Evolutionary conservation across 2,888 invertebrate species (phyloP).

Genomic region (Mantis religiosa): DNA sequence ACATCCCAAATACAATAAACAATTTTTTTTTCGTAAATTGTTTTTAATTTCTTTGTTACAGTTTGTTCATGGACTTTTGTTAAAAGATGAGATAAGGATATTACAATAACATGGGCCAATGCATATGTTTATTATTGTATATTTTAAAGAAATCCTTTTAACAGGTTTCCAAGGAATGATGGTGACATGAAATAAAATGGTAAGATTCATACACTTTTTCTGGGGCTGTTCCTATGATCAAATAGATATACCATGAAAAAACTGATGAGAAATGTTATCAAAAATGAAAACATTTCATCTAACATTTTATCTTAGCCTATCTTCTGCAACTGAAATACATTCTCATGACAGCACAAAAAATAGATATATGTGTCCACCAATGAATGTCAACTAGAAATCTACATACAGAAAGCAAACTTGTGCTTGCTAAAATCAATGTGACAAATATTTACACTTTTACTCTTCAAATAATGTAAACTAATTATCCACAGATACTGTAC

Average conservation of each 20-base stretch:
- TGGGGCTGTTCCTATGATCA: not conserved
- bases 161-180: not conserved
- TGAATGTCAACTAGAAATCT: conserved; percentile 1
- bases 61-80: conserved; percentile 10
- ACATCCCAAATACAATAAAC: not conserved
- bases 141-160: not conserved
- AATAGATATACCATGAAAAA: conserved; percentile 1
- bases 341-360: not conserved
- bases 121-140: not conserved
- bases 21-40: not conserved
- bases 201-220: not conserved
- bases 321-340: not conserved
- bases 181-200: not conserved
- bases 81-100: not conserved
- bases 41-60: conserved; percentile 13
- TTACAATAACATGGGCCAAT: not conserved
- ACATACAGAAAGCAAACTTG: conserved; percentile 2
- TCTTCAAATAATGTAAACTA: not conserved
- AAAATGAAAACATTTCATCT: not conserved
- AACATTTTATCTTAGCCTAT: not conserved
- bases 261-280: not conserved
- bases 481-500: conserved; percentile 1
- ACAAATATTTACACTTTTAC: not conserved
- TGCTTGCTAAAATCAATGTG: not conserved
- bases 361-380: conserved; percentile 2